Evolutionary conservation across 2,113 vertebrate species (phyloP).

Genomic region (Mormyrus lacerda): DNA sequence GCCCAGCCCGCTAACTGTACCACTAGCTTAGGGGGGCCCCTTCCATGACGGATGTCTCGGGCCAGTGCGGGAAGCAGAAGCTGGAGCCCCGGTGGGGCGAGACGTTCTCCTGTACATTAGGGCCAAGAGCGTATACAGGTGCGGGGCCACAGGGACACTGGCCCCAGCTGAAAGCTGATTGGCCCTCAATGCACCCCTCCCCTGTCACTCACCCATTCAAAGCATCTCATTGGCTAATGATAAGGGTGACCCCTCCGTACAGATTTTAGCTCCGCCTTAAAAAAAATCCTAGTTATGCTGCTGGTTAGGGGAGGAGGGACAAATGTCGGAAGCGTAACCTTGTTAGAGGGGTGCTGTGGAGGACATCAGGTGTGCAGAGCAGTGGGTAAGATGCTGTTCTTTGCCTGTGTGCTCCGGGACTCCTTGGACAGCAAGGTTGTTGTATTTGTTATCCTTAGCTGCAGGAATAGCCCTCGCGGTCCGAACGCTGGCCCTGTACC

Average conservation of each 20-base stretch:
- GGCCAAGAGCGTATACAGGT: background rate
- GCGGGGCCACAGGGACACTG: background rate
- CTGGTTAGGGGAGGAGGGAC: background rate
- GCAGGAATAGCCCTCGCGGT: background rate
- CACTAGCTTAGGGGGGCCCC: background rate
- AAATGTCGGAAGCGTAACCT: background rate
- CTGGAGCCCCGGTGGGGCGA: background rate
- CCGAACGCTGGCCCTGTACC: too few species aligned
- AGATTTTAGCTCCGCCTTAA: background rate
- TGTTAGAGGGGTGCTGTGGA: background rate
- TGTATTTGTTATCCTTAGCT: background rate
- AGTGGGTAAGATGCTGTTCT: background rate
- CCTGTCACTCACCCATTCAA: background rate
- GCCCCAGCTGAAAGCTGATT: background rate
- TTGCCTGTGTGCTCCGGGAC: background rate
- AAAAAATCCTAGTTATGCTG: background rate
- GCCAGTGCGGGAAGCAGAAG: background rate
- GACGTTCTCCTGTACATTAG: background rate
- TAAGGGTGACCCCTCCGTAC: background rate
- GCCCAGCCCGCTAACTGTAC: background rate
- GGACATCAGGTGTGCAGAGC: background rate
- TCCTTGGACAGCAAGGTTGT: background rate
- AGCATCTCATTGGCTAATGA: background rate
- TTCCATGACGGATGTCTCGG: background rate
- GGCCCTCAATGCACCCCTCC: background rate